Conservation (phyloP, 53 echinoderm and acorn worm species). For the Mesocentrotus franciscanus region DNA sequence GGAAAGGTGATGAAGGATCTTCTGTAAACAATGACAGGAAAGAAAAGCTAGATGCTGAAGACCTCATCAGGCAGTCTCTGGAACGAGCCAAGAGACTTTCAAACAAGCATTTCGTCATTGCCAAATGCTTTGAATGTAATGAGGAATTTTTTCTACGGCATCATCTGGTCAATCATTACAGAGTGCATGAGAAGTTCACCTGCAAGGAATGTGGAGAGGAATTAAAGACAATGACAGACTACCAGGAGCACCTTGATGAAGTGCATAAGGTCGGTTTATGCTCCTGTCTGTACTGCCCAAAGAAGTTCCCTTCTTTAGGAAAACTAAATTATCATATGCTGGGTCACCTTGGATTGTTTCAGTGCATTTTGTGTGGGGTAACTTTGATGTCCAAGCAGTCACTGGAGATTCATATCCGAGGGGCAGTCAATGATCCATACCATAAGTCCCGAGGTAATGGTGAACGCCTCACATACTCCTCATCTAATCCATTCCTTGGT, state of each 20-base stretch:
- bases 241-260: not conserved
- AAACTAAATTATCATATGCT: conserved; percentile 51
- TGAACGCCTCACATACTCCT: not conserved
- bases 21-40: no score
- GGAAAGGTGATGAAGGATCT: not conserved
- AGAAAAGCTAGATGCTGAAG: not conserved
- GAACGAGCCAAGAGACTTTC: not conserved
- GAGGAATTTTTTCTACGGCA: conserved; percentile 23
- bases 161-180: conserved; percentile 33
- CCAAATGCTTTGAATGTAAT: conserved; percentile 29
- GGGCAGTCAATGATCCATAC: not conserved
- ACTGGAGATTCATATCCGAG: not conserved
- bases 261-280: not conserved
- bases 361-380: conserved; percentile 44
- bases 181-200: not conserved
- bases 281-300: conserved; percentile 43
- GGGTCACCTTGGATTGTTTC: conserved; percentile 52
- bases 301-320: not conserved
- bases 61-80: not conserved
- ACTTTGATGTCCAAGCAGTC: conserved; percentile 21
- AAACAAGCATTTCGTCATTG: conserved; percentile 16
- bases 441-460: not conserved
- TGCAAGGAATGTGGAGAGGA: conserved; percentile 40
- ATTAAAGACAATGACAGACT: not conserved
- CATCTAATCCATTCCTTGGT: conserved; percentile 11